Evolutionary conservation across 2,113 vertebrate genomes (phyloP).

Genomic region (Trochalopteron elliotii): DNA sequence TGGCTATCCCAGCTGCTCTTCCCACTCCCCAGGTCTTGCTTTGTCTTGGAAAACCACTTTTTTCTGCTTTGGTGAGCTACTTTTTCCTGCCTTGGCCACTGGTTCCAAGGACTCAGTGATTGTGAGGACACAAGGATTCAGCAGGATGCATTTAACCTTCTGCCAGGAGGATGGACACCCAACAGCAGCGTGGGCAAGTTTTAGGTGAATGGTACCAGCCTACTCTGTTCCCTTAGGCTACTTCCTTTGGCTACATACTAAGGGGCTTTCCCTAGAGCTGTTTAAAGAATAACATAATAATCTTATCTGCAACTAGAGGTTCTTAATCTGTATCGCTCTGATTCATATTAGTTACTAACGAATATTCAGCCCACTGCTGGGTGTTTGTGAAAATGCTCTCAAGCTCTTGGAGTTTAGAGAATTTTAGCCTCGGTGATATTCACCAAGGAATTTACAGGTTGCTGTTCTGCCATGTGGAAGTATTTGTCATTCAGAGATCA

Average conservation of each 20-base stretch:
- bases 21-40: background rate
- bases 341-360: background rate
- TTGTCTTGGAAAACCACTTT: background rate
- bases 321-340: background rate
- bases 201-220: background rate
- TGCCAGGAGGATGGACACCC: background rate
- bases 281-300: conserved; percentile 22
- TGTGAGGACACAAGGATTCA: background rate
- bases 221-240: background rate
- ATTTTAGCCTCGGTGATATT: background rate
- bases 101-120: background rate
- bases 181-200: background rate
- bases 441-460: background rate
- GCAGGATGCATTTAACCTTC: background rate
- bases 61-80: background rate
- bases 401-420: background rate
- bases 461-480: background rate
- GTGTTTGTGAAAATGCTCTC: background rate
- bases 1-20: background rate
- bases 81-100: background rate
- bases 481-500: background rate
- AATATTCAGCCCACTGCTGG: background rate
- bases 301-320: background rate
- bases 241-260: background rate
- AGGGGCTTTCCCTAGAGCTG: background rate